Evolutionary conservation across 1,140 invertebrate genomes (phyloP), one percentile per base, ranked within the genome.

Genomic region (Zophobas morio): DNA sequence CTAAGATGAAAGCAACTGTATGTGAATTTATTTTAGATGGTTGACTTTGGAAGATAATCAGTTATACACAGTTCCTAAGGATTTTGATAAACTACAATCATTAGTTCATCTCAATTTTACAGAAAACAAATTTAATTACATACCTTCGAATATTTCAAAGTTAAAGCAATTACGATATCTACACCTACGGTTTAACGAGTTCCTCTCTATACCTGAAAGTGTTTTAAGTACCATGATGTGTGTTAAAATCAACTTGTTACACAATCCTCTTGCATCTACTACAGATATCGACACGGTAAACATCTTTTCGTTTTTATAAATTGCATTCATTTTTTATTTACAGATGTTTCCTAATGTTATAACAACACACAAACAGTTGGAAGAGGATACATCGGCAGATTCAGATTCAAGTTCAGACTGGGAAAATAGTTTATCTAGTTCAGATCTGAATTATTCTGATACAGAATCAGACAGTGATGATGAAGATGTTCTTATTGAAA

Each of bases 341-440:
- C 57, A 85, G 82, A 80, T 75, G 72, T 84, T 75, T 78, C 81
- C 86, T 1, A 84, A 84, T 79, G 70, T 84, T 51, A 74, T 83
- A 56, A 60, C 83, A 57, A 74, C 80, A 74, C 80, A 80, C 49
- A 72, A 57, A 53, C 60, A 70, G 33, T 40, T 78, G 63, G 85
- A 88, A 32, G 75, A 87, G 8, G 84, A 87, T 56, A 89, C 87
- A 2, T 87, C 86, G 1, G 77, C 85, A 4, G 88, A 88, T 60
- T 88, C 87, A 0, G 82, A 84, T 74, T 78, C 79, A 4, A 81
- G 79, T 51, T 88, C 88, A 0, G 90, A 91, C 76, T 91, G 90
- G 90, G 90, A 89, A 77, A 89, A 90, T 77, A 90, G 90, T 75
- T 87, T 90, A 1, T 87, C 88, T 57, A 90, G 89, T 74, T 90